A percentile compares a stretch with the other conserved stretches of the same genome.
Evolutionary conservation across 2,113 vertebrate species (phyloP).

Genomic region (Phaethon lepturus): DNA sequence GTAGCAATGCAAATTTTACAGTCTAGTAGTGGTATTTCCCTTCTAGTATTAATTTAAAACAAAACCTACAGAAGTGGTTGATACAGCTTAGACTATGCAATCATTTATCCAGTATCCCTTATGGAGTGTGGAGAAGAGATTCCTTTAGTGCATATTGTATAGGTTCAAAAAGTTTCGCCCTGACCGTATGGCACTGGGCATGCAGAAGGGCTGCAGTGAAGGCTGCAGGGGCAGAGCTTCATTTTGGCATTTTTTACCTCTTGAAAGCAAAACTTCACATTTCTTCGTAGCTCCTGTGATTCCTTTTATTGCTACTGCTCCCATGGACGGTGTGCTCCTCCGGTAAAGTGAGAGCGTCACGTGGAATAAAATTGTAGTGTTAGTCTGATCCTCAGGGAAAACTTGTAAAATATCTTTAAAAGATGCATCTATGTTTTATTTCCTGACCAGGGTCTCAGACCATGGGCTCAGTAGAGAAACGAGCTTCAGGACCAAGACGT

Average conservation of each 20-base stretch:
- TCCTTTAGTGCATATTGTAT: neutral
- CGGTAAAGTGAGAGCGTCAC: neutral
- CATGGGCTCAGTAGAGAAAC: neutral
- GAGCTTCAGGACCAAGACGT: fast-evolving
- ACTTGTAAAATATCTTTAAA: neutral
- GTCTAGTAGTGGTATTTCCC: neutral
- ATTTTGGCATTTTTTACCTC: neutral
- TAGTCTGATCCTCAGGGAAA: neutral
- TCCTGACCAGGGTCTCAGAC: neutral
- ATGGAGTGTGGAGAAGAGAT: neutral
- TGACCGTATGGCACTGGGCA: fast-evolving
- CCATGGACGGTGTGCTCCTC: neutral
- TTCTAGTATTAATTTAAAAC: neutral
- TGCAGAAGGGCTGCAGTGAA: neutral
- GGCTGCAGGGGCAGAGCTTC: neutral
- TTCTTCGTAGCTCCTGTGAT: neutral
- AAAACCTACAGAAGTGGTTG: neutral
- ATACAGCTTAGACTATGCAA: neutral
- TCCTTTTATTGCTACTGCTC: fast-evolving
- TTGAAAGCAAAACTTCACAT: fast-evolving
- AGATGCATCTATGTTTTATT: neutral
- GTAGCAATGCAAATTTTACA: neutral
- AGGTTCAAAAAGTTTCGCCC: neutral
- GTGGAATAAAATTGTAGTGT: neutral
- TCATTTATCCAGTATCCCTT: neutral